Evolutionary conservation across 2,113 vertebrate species (phyloP), one percentile per base, ranked within the genome.

Genomic region (Syngnathus typhle): DNA sequence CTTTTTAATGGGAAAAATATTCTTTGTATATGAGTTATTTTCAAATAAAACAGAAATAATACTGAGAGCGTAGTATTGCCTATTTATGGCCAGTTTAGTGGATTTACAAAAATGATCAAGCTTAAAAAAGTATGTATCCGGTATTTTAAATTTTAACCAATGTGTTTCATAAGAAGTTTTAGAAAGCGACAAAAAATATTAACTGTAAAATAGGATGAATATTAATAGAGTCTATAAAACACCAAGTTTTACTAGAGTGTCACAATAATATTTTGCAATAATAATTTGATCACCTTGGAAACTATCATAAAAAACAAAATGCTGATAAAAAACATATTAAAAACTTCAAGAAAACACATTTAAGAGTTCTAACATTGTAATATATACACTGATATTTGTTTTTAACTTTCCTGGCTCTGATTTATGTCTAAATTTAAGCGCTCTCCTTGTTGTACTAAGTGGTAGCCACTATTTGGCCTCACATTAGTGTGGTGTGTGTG

Each of bases 391-490:
- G n/a, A 58, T 36, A 55, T 27, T 27, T 13, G 1, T 55, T 60
- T 77, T 77, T 70, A 65, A 79, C 74, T 73, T 71, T 63, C 13
- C 73, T 68, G 69, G 67, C 65, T 61, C 5, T 78, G 68, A 82
- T 79, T 78, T 84, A 69, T 60, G 70, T 74, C 60, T 78, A 65
- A 66, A 68, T 63, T 69, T 74, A 47, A 74, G 71, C 72, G 70
- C 74, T 21, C 0, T 39, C 19, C n/a, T 23, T n/a, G 38, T 16
- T 58, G 27, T 58, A 58, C 37, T 68, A 55, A 58, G 66, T 67
- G 59, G 60, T 65, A 82, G 79, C 72, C 85, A 85, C 67, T 58
- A 78, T 44, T 75, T 80, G 75, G 27, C 27, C 72, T 78, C 80
- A 78, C 79, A 78, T 72, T 64, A 46, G 27, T 32, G 27, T 76